Evolutionary conservation across 1,140 invertebrate species (phyloP), one percentile per base, ranked within the genome.

Genomic region (Eumaeus atala): DNA sequence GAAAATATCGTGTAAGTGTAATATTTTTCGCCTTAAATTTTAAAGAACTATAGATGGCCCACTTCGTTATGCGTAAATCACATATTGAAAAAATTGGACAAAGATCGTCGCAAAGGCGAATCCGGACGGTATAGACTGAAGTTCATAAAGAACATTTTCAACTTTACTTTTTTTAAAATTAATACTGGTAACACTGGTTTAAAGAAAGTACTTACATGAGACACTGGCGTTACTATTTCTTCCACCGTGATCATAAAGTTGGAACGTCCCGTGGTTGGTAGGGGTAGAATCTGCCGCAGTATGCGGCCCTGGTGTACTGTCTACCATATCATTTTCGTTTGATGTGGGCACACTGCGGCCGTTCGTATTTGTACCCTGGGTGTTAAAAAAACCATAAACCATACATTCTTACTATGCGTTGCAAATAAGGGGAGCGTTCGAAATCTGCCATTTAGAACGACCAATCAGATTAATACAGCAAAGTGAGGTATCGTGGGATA

Each of bases 211-310:
- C 71, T 77, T 56, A 84, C 81, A 82, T 44, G 65, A 72, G 4
- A 72, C 64, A 40, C 70, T 78, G 10, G 70, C 72, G 50, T 67
- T 64, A 44, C 74, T 74, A 51, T 66, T 64, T 14, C 74, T 67
- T 16, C 58, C 61, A n/a, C 61, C 47, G 59, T 84, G 77, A 51
- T 84, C 81, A 59, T 84, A 84, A 1, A 84, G 65, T 37, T 81
- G 78, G 54, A 84, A 84, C 33, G 77, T 82, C 14, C 81, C 78
- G 69, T 82, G 78, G 65, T 62, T 80, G 48, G 81, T 84, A 28
- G 81, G 78, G 0, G 78, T 77, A 9, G 70, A 54, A 34, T 69
- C 72, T 3, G 66, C 58, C 49, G 70, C 67, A 48, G 64, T 70
- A 33, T 66, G 67, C 58, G 72, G 67, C 28, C 70, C 72, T 14